phyloP scores from a whole-genome alignment of 2,113 vertebrate genomes.

The Hyla sarda region DNA sequence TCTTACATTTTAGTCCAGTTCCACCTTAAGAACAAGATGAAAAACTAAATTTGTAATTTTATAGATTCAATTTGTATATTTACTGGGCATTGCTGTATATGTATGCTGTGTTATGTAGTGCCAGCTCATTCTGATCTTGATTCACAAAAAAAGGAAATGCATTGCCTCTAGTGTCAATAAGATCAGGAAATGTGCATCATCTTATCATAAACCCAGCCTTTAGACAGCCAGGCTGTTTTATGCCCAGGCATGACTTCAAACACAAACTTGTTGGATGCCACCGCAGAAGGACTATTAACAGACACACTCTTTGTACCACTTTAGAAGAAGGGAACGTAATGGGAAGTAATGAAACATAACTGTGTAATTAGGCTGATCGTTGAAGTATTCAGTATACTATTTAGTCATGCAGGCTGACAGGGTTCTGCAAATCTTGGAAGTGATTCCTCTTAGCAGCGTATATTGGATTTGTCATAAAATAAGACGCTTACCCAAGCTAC shows the following conservation, averaged over 20 bases:
- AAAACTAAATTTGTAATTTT: not conserved
- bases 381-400: slow-evolving; percentile 55
- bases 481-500: not conserved
- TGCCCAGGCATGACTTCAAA: slow-evolving; percentile 52
- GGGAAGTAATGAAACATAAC: slow-evolving; percentile 58
- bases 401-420: slow-evolving; percentile 54
- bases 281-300: slow-evolving; percentile 46
- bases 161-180: slow-evolving; percentile 12
- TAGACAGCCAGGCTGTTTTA: slow-evolving; percentile 18
- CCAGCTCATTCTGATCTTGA: not conserved
- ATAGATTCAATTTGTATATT: not conserved
- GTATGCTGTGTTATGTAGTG: not conserved
- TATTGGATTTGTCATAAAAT: slow-evolving; percentile 56
- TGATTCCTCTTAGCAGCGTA: slow-evolving; percentile 24
- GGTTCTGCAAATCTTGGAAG: slow-evolving; percentile 47
- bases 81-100: not conserved
- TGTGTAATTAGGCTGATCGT: slow-evolving; percentile 49
- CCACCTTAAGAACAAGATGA: not conserved
- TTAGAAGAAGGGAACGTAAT: slow-evolving; percentile 50
- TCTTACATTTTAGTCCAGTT: not conserved
- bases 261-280: slow-evolving; percentile 50
- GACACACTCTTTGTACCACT: slow-evolving; percentile 45
- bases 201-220: slow-evolving; percentile 50
- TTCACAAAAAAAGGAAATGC: slow-evolving; percentile 26
- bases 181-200: slow-evolving; percentile 32